Conservation (phyloP, 2,888 invertebrate genomes). For the Melitaea athalia region DNA sequence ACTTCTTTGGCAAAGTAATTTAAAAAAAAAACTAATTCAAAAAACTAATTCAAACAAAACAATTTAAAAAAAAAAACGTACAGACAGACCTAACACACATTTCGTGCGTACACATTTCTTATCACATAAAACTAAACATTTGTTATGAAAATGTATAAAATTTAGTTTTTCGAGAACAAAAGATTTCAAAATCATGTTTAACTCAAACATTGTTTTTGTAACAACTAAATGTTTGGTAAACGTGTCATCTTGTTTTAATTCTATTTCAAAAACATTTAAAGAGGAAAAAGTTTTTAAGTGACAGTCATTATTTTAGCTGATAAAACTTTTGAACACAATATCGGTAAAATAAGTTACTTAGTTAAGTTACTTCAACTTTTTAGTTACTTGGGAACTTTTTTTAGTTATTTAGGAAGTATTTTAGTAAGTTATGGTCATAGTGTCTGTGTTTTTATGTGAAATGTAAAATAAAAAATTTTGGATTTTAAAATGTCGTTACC, state of each 20-base stretch:
- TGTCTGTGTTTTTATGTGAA: neutral
- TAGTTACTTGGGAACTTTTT: no score
- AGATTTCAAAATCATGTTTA: neutral
- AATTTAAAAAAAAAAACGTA: no score
- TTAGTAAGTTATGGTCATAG: no score
- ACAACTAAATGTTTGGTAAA: neutral
- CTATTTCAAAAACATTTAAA: neutral
- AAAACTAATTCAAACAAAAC: no score
- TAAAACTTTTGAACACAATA: no score
- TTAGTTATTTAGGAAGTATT: no score
- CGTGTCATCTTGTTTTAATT: neutral
- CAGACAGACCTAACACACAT: neutral
- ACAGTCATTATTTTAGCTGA: no score
- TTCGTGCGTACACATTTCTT: neutral
- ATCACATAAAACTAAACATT: conserved; percentile 18
- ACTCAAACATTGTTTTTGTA: neutral
- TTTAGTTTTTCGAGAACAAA: conserved; percentile 10
- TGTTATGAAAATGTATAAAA: conserved; percentile 19
- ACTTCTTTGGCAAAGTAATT: no score
- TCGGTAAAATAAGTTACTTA: no score
- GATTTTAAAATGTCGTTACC: conserved; percentile 8
- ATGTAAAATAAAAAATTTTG: conserved; percentile 10
- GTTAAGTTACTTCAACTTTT: no score
- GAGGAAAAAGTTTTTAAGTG: no score
- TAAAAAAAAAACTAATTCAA: no score